Conservation (phyloP, 2,797 vertebrate genomes). For the Diplodus sargus region DNA sequence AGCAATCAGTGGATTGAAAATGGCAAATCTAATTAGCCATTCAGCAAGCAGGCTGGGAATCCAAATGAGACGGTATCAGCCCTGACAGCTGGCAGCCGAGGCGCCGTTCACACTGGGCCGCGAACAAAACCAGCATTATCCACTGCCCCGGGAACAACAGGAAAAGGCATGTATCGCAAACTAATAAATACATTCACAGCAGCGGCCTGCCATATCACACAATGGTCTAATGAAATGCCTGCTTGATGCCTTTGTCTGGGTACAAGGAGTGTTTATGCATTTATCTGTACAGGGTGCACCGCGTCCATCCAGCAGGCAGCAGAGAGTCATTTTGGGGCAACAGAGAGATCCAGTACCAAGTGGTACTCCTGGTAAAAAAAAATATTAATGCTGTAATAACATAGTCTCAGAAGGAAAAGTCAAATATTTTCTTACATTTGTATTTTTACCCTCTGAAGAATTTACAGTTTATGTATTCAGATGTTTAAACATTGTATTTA, state of each 20-base stretch:
- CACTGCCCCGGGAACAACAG: slow-evolving; percentile 82
- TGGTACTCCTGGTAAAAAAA: slow-evolving; percentile 5
- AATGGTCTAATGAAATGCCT: slow-evolving; percentile 87
- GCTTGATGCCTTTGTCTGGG: slow-evolving; percentile 86
- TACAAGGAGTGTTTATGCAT: slow-evolving; percentile 86
- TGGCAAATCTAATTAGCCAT: slow-evolving; percentile 96
- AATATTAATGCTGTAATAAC: neutral
- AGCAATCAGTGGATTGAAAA: slow-evolving; percentile 94
- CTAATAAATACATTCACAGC: slow-evolving; percentile 88
- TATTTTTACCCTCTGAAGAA: neutral
- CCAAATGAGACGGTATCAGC: slow-evolving; percentile 84
- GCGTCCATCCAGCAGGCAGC: slow-evolving; percentile 60
- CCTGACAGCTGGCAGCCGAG: slow-evolving; percentile 92
- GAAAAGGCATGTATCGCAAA: slow-evolving; percentile 87
- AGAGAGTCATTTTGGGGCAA: slow-evolving; percentile 20
- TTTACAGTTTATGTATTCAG: neutral
- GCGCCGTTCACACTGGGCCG: slow-evolving; percentile 84
- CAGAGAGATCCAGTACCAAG: slow-evolving; percentile 25
- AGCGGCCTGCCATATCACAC: slow-evolving; percentile 85
- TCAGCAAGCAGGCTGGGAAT: slow-evolving; percentile 88
- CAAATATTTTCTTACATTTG: neutral
- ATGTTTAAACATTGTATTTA: neutral
- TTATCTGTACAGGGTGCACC: slow-evolving; percentile 78
- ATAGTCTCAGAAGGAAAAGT: neutral
- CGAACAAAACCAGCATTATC: slow-evolving; percentile 85